Evolutionary conservation across 2,113 vertebrate genomes (phyloP), one percentile per base, ranked within the genome.

Genomic region (Delphinus delphis): DNA sequence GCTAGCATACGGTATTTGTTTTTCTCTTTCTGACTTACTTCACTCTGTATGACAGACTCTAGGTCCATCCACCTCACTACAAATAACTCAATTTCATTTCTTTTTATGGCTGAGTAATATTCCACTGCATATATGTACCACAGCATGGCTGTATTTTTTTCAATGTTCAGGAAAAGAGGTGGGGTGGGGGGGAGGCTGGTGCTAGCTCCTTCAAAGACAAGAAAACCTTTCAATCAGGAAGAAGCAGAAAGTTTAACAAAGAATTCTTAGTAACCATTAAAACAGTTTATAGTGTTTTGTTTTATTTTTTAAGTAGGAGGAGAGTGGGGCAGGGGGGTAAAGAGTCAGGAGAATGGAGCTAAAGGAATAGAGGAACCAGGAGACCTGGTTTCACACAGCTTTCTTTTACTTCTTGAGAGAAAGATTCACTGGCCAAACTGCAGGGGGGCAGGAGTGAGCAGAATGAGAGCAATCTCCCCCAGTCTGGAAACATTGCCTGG

Each of bases 241-340:
- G 90, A 96, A 87, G 53, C 26, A 79, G 53, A 94, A 68, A 47
- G 33, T 36, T 94, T 96, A 82, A 93, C 53, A 76, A 91, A 91
- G 28, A 92, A 79, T 38, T 84, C 38, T 28, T 88, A 79, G n/a
- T 58, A 76, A 53, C 15, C 10, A 55, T 67, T 73, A 86, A 95
- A 92, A 95, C 23, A 60, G 17, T 65, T 70, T 60, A 88, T 3
- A 73, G 21, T 79, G 33, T n/a, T 50, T 60, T 25, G 58, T 23
- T 80, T 41, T 53, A 31, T 63, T 79, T 88, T 82, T 89, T 38
- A 80, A 63, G 33, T 9, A 90, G 58, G 18, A 96, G 58, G 44
- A 79, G 6, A 91, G 31, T 33, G 28, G 44, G 28, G 8, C 6
- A 4, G 14, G 8, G 60, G 47, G n/a, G 47, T 31, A 36, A 71